Evolutionary conservation across 2,113 vertebrate species (phyloP).

Genomic region (Clarias batrachus): DNA sequence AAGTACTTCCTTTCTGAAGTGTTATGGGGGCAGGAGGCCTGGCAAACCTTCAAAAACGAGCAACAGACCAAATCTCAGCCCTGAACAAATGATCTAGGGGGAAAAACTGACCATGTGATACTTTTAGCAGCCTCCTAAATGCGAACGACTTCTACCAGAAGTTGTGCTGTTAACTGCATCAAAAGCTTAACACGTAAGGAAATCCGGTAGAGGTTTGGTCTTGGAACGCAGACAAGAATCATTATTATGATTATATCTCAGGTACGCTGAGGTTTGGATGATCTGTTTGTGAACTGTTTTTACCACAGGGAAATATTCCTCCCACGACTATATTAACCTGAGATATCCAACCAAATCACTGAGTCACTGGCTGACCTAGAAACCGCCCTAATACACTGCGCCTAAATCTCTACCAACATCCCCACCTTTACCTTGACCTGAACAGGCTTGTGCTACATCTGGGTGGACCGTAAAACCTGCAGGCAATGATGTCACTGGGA

Average conservation of each 20-base stretch:
- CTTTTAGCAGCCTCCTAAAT: background rate
- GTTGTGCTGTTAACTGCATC: conserved; percentile 13
- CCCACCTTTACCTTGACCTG: conserved; percentile 9
- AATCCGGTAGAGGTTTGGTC: background rate
- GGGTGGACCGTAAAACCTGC: conserved; percentile 11
- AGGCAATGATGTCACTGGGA: background rate
- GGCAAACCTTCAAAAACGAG: conserved; percentile 17
- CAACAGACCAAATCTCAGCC: conserved; percentile 10
- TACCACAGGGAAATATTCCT: background rate
- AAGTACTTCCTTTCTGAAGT: conserved; percentile 30
- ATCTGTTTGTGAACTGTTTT: background rate
- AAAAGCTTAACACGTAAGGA: background rate
- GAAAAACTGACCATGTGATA: background rate
- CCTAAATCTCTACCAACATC: background rate
- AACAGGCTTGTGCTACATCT: conserved; percentile 25
- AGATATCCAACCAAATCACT: background rate
- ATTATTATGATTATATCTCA: background rate
- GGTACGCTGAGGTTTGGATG: conserved; percentile 13
- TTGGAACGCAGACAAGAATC: background rate
- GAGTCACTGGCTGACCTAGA: conserved; percentile 33
- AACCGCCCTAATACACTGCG: background rate
- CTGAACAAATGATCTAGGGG: background rate
- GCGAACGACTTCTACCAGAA: background rate
- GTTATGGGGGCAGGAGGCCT: conserved; percentile 7
- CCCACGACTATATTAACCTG: conserved; percentile 1